Evolutionary conservation across 2,113 vertebrate genomes (phyloP).

Genomic region (Semicossyphus pulcher): DNA sequence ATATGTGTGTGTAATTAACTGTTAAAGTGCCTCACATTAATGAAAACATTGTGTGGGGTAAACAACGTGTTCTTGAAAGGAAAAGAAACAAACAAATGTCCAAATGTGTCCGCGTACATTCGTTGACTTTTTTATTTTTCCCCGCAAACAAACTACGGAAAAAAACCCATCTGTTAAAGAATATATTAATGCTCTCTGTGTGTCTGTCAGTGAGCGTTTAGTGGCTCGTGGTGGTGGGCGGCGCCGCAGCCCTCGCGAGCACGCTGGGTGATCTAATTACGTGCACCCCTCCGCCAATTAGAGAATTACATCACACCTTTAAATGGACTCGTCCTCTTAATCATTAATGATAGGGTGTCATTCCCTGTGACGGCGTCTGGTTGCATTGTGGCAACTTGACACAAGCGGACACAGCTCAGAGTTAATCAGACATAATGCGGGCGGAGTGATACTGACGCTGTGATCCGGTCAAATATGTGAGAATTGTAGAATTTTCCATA

Average conservation of each 20-base stretch:
- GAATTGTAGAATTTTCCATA: too few relatives aligned
- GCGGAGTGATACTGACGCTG: not conserved
- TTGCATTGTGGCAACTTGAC: conserved; percentile 63
- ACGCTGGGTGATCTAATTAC: conserved; percentile 69
- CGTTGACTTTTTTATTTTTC: too few relatives aligned
- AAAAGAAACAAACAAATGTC: not conserved
- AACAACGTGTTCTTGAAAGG: not conserved
- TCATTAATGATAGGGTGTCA: conserved; percentile 72
- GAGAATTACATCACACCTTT: conserved; percentile 76
- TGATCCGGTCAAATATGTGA: conserved; percentile 1
- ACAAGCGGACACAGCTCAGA: conserved; percentile 33
- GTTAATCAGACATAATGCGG: conserved; percentile 34
- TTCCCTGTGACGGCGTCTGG: conserved; percentile 51
- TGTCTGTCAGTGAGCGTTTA: conserved; percentile 5
- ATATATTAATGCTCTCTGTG: not conserved
- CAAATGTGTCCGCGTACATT: too few relatives aligned
- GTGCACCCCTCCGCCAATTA: conserved; percentile 58
- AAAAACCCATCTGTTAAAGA: not conserved
- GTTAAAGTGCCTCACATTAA: not conserved
- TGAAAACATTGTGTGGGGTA: not conserved
- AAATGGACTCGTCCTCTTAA: conserved; percentile 67
- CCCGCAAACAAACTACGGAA: not conserved
- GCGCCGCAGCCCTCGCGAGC: conserved; percentile 6
- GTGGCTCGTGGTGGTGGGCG: conserved; percentile 18
- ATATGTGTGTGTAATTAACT: not conserved